Conservation (phyloP, 2,113 vertebrate species). For the rat (Rattus norvegicus) region DNA sequence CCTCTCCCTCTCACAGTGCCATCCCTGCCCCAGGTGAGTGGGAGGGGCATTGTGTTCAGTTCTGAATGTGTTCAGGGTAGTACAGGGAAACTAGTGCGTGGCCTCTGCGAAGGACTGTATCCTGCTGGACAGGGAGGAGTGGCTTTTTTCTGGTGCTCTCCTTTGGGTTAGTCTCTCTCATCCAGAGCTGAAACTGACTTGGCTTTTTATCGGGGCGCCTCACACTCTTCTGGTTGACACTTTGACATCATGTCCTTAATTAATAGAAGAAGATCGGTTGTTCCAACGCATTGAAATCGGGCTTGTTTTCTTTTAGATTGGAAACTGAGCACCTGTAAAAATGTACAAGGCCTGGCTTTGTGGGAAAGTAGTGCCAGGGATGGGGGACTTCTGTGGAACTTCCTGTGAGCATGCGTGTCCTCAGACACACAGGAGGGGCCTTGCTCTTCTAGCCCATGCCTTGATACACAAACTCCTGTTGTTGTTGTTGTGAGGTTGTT, state of each 20-base stretch:
- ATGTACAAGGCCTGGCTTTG: neutral
- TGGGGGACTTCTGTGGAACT: no score
- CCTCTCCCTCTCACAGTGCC: conserved; percentile 95
- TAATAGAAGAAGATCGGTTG: conserved; percentile 23
- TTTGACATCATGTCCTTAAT: neutral
- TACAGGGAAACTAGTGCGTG: neutral
- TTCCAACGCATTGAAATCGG: conserved; percentile 1
- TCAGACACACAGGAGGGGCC: neutral
- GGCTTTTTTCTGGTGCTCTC: neutral
- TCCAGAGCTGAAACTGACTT: neutral
- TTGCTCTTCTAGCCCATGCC: neutral
- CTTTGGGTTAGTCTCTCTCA: neutral
- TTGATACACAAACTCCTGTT: no score
- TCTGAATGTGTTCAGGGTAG: neutral
- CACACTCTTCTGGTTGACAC: neutral
- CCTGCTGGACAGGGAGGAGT: neutral
- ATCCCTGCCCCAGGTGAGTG: conserved; percentile 93
- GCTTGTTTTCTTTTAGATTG: neutral
- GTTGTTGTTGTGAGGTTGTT: neutral
- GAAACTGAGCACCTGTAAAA: neutral
- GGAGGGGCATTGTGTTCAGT: neutral
- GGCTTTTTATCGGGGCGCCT: neutral
- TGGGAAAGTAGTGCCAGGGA: neutral
- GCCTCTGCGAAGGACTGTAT: neutral
- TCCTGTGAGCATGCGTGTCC: neutral